phyloP scores from a whole-genome alignment of 2,113 vertebrate genomes.

The Phyllostomus discolor region DNA sequence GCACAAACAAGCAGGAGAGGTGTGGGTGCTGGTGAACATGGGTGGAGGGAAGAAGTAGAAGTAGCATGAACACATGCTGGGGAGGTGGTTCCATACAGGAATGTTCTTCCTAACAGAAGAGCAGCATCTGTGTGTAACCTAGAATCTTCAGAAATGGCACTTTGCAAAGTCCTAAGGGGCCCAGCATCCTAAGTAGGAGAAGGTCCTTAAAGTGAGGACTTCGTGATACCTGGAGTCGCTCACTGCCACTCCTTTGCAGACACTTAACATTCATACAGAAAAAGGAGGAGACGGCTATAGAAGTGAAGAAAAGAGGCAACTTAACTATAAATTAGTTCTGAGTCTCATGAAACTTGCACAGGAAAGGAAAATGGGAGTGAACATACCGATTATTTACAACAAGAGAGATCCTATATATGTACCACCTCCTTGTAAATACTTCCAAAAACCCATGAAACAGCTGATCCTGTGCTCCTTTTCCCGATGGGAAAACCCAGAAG shows the following conservation, averaged over 20 bases:
- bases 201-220: neutral
- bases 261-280: neutral
- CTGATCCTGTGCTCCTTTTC: neutral
- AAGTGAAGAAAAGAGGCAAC: neutral
- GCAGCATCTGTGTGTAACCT: neutral
- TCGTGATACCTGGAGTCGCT: neutral
- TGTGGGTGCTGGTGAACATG: fast-evolving
- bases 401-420: neutral
- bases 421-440: no score
- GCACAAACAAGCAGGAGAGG: neutral
- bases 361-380: neutral
- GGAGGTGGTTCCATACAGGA: neutral
- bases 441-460: neutral
- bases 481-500: neutral
- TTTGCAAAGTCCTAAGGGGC: neutral
- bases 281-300: neutral
- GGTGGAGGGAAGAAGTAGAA: neutral
- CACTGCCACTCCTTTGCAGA: neutral
- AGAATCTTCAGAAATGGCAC: neutral
- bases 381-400: neutral
- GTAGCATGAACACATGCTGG: neutral
- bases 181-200: neutral
- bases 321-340: neutral
- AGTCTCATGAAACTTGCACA: neutral
- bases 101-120: neutral